A percentile compares a stretch with the other conserved stretches of the same genome.
These are phyloP conservation scores for Stenichneumon culpator DNA, from an alignment of 2,888 invertebrate species.

Conservation along the genomic window DNA sequence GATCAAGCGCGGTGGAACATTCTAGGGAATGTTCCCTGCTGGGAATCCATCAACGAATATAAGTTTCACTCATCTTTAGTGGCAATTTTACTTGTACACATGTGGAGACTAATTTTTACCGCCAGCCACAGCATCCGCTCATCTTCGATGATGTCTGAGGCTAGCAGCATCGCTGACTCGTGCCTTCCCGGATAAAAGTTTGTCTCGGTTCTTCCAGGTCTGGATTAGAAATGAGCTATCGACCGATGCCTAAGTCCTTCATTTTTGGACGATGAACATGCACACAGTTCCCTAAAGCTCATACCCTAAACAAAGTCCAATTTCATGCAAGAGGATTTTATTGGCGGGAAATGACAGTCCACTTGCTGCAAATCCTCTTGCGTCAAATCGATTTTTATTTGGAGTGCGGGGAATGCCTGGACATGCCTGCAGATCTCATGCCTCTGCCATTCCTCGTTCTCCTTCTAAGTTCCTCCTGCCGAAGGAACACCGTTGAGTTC, in stretches of 20 bases:
- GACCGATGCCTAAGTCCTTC: no score
- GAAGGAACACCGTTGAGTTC: constrained; percentile 5
- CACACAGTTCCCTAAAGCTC: no score
- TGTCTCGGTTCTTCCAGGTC: neutral
- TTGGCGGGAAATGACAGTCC: no score
- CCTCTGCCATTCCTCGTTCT: constrained; percentile 7
- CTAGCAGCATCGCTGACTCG: neutral
- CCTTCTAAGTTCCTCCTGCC: neutral
- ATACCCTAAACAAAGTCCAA: no score
- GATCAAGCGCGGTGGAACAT: neutral
- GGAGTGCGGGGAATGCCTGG: neutral
- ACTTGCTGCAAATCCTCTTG: no score
- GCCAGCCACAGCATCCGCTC: no score
- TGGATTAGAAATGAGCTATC: neutral
- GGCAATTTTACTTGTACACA: neutral
- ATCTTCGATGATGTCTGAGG: neutral
- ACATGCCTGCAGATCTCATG: constrained; percentile 3
- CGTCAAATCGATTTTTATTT: neutral
- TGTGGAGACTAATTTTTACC: no score
- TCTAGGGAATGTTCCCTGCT: neutral
- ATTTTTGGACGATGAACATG: no score
- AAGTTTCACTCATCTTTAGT: constrained; percentile 7
- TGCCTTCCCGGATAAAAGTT: neutral
- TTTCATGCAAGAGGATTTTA: no score
- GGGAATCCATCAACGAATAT: constrained; percentile 34